These are phyloP conservation scores for Hoplias malabaricus DNA, from an alignment of 2,113 vertebrate species.

Conservation along the genomic window DNA sequence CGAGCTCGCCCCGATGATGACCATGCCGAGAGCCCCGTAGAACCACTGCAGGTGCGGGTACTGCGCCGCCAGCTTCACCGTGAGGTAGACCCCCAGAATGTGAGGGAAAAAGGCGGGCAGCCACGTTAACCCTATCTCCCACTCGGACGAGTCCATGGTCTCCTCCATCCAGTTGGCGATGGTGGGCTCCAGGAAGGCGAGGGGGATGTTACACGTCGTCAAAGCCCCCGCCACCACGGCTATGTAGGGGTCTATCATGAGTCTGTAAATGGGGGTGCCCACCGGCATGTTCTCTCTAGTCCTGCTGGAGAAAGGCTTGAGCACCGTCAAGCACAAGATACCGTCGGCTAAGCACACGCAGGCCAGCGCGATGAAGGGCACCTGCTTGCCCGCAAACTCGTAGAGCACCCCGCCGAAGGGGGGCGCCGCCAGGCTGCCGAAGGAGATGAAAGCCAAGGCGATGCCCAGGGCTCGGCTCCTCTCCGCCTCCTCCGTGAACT, in stretches of 20 bases:
- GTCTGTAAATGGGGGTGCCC: conserved; percentile 89
- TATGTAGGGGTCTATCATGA: conserved; percentile 96
- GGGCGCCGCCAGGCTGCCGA: conserved; percentile 92
- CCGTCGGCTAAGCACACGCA: conserved; percentile 84
- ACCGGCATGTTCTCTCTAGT: conserved; percentile 90
- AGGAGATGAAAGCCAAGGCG: conserved; percentile 96
- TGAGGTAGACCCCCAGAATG: conserved; percentile 90
- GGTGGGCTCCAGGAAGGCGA: conserved; percentile 96
- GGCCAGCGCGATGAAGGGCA: conserved; percentile 91
- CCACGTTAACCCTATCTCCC: conserved; percentile 95
- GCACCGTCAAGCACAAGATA: conserved; percentile 81
- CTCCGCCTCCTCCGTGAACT: conserved; percentile 84
- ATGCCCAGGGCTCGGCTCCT: conserved; percentile 90
- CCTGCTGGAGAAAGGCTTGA: conserved; percentile 81
- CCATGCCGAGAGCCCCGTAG: conserved; percentile 92
- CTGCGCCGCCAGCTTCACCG: conserved; percentile 84
- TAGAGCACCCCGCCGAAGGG: conserved; percentile 93
- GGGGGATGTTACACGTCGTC: conserved; percentile 92
- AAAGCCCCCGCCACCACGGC: conserved; percentile 92
- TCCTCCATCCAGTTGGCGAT: conserved; percentile 95
- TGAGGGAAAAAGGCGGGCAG: conserved; percentile 96
- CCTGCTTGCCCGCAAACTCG: conserved; percentile 82
- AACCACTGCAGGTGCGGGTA: conserved; percentile 97
- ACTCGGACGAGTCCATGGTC: conserved; percentile 86
- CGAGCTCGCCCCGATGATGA: conserved; percentile 92